Conservation (phyloP, 2,113 vertebrate species). For the Benitochromis conjunctus region DNA sequence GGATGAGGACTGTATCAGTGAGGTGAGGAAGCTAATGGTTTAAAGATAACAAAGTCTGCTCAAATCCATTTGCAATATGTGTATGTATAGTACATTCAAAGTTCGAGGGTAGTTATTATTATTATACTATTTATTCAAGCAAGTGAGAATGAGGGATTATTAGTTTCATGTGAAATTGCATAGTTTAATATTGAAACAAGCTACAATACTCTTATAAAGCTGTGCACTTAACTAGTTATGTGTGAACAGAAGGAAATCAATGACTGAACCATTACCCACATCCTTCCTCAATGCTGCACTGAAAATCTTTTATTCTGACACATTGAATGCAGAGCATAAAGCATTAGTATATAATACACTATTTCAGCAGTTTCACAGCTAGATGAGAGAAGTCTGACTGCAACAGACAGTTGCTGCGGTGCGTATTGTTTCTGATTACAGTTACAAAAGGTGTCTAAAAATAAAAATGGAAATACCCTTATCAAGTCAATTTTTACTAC, state of each 20-base stretch:
- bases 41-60: not conserved
- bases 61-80: not conserved
- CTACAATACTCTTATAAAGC: not conserved
- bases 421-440: not conserved
- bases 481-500: not conserved
- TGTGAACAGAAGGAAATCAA: not conserved
- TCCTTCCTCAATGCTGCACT: not conserved
- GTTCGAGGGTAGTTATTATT: not conserved
- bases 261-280: not conserved
- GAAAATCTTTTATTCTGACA: not conserved
- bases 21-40: slow-evolving; percentile 30
- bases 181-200: not conserved
- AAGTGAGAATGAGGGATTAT: not conserved
- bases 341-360: not conserved
- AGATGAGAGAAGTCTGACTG: not conserved
- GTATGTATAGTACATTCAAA: not conserved
- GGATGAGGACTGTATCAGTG: slow-evolving; percentile 34
- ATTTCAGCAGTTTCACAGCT: not conserved
- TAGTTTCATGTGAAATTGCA: not conserved
- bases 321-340: not conserved
- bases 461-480: not conserved
- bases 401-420: not conserved
- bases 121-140: too few species aligned
- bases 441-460: not conserved
- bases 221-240: not conserved